phyloP scores from a whole-genome alignment of 2,113 vertebrate species.

The Todiramphus saurophagus region DNA sequence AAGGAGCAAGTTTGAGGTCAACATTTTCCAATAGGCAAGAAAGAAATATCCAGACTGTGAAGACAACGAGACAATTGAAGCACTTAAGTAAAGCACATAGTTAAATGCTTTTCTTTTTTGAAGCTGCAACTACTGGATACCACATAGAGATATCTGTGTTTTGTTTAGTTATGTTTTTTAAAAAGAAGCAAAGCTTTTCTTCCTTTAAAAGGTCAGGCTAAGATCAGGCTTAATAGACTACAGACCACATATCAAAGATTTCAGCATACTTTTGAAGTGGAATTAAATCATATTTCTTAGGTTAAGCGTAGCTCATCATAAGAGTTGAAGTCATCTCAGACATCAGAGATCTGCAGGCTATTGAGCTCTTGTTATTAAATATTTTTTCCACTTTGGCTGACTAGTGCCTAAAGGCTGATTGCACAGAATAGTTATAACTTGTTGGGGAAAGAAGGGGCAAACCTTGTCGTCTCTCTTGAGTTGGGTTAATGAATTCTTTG shows the following conservation, averaged over 20 bases:
- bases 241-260: conserved; percentile 52
- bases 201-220: conserved; percentile 36
- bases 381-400: conserved; percentile 54
- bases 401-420: conserved; percentile 40
- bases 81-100: background rate
- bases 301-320: conserved; percentile 36
- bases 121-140: background rate
- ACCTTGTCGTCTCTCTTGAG: background rate
- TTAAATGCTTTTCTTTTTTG: background rate
- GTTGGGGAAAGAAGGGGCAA: conserved; percentile 11
- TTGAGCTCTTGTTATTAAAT: conserved; percentile 49
- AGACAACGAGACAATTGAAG: conserved; percentile 14
- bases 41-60: background rate
- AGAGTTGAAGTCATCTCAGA: conserved; percentile 52
- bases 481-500: background rate
- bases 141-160: background rate
- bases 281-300: conserved; percentile 59
- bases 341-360: conserved; percentile 46
- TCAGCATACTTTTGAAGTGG: conserved; percentile 43
- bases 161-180: conserved; percentile 1
- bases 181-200: conserved; percentile 12
- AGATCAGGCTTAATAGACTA: conserved; percentile 42
- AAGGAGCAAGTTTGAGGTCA: background rate
- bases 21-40: conserved; percentile 6
- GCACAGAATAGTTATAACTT: background rate